phyloP scores from a whole-genome alignment of 2,113 vertebrate genomes.

The Penelope pileata region DNA sequence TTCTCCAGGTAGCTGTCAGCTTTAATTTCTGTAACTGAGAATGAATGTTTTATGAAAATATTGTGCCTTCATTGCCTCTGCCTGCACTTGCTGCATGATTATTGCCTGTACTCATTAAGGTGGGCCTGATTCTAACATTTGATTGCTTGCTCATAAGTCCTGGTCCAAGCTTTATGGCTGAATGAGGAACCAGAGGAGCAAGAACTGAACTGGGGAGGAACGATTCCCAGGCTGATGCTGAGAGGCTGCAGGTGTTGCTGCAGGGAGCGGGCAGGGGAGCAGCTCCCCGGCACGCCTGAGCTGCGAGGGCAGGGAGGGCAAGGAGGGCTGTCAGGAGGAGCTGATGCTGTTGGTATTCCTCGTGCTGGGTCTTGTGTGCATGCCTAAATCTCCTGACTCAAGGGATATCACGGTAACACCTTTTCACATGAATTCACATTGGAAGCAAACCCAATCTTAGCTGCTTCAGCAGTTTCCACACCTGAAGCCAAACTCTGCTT shows the following conservation, averaged over 20 bases:
- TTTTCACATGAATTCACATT: neutral
- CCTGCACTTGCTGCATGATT: neutral
- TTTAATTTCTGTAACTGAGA: neutral
- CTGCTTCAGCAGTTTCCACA: neutral
- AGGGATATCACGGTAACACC: neutral
- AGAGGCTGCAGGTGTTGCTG: neutral
- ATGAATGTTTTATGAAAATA: neutral
- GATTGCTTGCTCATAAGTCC: neutral
- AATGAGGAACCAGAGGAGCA: neutral
- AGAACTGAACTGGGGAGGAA: neutral
- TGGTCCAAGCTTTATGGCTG: neutral
- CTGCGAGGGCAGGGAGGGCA: neutral
- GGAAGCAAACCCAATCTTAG: neutral
- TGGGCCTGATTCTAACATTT: rapidly evolving
- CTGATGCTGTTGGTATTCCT: rapidly evolving
- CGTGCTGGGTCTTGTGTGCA: neutral
- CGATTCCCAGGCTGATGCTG: neutral
- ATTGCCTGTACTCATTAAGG: neutral
- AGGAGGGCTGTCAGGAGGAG: neutral
- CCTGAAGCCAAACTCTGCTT: neutral
- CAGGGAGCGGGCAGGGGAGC: neutral
- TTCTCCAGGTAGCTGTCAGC: neutral
- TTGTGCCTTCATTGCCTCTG: neutral
- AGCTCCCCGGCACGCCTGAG: neutral
- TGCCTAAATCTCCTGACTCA: neutral